Percentiles rank a stretch among this genome's conserved stretches.
Conservation (phyloP, 2,113 vertebrate genomes). For the Numenius arquata region DNA sequence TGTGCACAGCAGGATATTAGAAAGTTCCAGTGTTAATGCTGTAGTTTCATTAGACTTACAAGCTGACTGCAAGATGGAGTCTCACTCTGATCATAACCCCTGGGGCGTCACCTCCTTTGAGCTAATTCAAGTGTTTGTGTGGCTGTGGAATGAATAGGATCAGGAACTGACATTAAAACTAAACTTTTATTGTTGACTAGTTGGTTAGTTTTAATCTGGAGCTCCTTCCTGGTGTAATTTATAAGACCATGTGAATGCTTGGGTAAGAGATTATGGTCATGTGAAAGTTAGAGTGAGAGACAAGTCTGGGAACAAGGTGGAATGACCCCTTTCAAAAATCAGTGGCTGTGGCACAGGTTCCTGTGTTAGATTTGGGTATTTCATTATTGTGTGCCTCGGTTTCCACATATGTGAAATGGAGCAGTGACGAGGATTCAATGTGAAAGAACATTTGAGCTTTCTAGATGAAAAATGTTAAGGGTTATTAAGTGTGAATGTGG, state of each 20-base stretch:
- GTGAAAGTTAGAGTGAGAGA: neutral
- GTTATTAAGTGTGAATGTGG: constrained; percentile 18
- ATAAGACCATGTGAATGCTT: neutral
- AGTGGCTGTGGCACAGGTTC: neutral
- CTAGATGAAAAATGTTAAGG: neutral
- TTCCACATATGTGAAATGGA: neutral
- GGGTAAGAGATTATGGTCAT: neutral
- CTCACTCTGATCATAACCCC: neutral
- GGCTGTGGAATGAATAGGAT: neutral
- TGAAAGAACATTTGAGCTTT: neutral
- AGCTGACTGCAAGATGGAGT: neutral
- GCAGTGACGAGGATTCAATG: neutral
- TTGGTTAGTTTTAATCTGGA: neutral
- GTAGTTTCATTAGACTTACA: neutral
- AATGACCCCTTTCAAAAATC: neutral
- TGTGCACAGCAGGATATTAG: neutral
- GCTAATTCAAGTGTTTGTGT: neutral
- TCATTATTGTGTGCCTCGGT: neutral
- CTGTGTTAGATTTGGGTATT: neutral
- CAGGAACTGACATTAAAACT: neutral
- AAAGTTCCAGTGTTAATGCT: neutral
- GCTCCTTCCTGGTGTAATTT: neutral
- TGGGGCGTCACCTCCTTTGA: neutral
- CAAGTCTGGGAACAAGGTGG: neutral
- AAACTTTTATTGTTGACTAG: neutral